Evolutionary conservation across 2,113 vertebrate genomes (phyloP).

Genomic region (Pluvialis apricaria): DNA sequence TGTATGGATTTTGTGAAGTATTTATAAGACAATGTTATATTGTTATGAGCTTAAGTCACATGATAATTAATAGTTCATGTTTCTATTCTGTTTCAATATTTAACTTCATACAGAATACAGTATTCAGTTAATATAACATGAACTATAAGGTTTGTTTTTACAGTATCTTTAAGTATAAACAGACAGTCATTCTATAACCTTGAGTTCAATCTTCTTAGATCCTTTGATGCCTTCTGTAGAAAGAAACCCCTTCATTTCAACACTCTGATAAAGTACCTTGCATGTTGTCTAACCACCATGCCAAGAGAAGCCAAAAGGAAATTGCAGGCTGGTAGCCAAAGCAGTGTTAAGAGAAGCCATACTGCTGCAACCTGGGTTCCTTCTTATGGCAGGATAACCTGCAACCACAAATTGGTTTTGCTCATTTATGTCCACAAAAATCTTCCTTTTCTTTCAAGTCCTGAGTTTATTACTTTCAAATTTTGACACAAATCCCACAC

Average conservation of each 20-base stretch:
- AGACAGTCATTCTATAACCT: neutral
- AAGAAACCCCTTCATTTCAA: neutral
- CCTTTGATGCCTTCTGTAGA: neutral
- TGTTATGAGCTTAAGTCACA: neutral
- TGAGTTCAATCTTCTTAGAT: neutral
- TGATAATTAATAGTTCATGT: neutral
- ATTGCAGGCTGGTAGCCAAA: neutral
- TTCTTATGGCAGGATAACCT: neutral
- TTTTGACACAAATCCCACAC: neutral
- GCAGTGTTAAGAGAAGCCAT: neutral
- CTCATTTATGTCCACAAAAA: neutral
- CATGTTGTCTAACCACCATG: neutral
- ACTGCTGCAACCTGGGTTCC: neutral
- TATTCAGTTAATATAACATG: neutral
- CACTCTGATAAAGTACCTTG: neutral
- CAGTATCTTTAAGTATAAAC: neutral
- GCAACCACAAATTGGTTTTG: neutral
- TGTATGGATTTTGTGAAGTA: neutral
- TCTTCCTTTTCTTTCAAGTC: neutral
- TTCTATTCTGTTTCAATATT: neutral
- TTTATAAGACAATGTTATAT: neutral
- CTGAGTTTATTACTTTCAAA: neutral
- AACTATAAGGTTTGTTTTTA: neutral
- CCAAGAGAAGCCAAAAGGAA: neutral
- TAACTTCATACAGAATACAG: neutral